Base-by-base conservation (phyloP, 2,888 invertebrate species). In the Pristionchus mayeri region DNA sequence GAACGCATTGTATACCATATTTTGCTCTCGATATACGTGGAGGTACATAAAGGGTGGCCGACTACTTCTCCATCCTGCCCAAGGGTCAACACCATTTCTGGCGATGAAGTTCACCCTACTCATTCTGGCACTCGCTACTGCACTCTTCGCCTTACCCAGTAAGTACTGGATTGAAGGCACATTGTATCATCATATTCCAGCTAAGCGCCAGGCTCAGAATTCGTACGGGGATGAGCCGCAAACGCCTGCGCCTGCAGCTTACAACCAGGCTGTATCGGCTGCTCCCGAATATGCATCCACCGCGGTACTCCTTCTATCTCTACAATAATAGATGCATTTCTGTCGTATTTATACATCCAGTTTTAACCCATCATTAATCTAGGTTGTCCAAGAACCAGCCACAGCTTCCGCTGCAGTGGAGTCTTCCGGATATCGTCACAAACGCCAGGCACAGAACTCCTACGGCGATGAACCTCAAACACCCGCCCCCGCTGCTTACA, bases 381-480 rank as follows among this genome's bases (percentile, higher is more conserved):
- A 79, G 34, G 79, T 54, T 21, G 52, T 34, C 34, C 79, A 52
- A n/a, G 54, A 13, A 37, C 11, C 34, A 3, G 81, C 60, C 11
- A 24, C 81, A 16, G 50, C 27, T 0, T 27, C 83, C 6, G 48
- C 83, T 27, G 71, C 71, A 16, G 83, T 83, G 18, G 83, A 83
- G 27, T 30, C 67, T 0, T 83, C 83, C 21, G 83, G 83, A 71
- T 83, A 83, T 34, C 48, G 83, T 11, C 71, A 37, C 34, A 79
- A 79, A 21, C 52, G 79, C 1, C 79, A 79, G 24, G 79, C 79
- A 0, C 79, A 79, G 54, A 87, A 87, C 84, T 83, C 86, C 13
- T 88, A 88, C 75, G 88, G 87, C 80, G 88, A 88, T 63, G 88
- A 88, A 67, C 81, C 86, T 16, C 86, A 87, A 21, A 86, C 86